Base-by-base conservation (phyloP, 1,140 invertebrate genomes). In the Diorhabda carinulata region DNA sequence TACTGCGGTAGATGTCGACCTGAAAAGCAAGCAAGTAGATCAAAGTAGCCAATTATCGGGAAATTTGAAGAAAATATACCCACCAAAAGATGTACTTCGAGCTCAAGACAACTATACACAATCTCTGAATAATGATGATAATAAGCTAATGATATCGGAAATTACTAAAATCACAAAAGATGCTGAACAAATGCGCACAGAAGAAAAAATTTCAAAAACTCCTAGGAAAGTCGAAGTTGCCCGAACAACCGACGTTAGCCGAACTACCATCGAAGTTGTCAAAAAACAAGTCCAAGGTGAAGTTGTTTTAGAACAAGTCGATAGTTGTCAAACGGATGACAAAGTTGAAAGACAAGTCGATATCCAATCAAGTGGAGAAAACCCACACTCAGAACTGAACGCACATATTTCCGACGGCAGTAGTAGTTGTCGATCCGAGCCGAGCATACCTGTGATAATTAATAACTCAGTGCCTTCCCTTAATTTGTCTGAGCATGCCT, bases 1-100 rank as follows among this genome's bases (percentile, higher is more conserved):
- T 72, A 70, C 74, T 7, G 78, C 79, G 40, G 74, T 81, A 66
- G 80, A 81, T 57, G 78, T 79, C 41, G 79, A 80, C 60, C 10
- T 77, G 66, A 79, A 79, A 72, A 64, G 74, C 47, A 75, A 74
- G 60, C 71, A 76, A 68, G 61, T 69, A 42, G 69, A 75, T 58
- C 67, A 70, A 58, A 61, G 64, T 42, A 66, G 6, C 25, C 45
- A 66, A 6, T 45, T 68, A n/a, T 60, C 57, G 25, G 41, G 61
- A 52, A 66, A 45, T 57, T 61, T 64, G 60, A 52, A 67, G 43
- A 71, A 72, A 43, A 69, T 57, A 58, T 63, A 70, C 59, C 47
- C 57, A 8, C 69, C 68, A 58, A 64, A 62, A 70, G 76, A 74
- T 60, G 65, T 66, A 8, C 42, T 43, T 43, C 43, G 65, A 8